These are phyloP conservation scores for Coptodon bakossiorum DNA, from an alignment of 2,113 vertebrate genomes.

Conservation along the genomic window DNA sequence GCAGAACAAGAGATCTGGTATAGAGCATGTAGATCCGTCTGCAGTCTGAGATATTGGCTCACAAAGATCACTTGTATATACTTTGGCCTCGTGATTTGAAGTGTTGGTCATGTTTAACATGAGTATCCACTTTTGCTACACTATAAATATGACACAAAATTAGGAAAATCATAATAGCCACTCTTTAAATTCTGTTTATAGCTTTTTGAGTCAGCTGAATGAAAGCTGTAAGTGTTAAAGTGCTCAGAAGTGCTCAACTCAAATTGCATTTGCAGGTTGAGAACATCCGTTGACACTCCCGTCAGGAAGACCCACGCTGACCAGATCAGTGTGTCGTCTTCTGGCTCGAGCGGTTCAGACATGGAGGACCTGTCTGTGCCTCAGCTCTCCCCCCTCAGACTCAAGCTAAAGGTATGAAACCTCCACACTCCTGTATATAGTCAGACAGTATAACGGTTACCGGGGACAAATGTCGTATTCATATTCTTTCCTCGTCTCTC, in stretches of 20 bases:
- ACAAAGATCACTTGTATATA: neutral
- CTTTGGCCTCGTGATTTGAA: neutral
- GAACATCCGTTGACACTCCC: constrained; percentile 51
- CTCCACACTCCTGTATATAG: neutral
- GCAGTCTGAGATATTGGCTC: neutral
- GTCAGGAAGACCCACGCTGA: constrained; percentile 58
- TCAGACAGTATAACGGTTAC: fast-evolving
- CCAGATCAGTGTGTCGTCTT: constrained; percentile 71
- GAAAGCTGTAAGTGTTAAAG: neutral
- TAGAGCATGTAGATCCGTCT: neutral
- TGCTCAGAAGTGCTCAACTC: neutral
- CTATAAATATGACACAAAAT: neutral
- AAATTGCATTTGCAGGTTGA: constrained; percentile 49
- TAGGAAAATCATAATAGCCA: neutral
- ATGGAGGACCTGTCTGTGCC: constrained; percentile 65
- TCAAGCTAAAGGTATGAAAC: constrained; percentile 56
- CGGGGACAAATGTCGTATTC: neutral
- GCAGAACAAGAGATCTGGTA: neutral
- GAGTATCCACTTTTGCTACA: neutral
- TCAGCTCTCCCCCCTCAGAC: constrained; percentile 39
- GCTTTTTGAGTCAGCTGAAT: neutral
- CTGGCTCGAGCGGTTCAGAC: constrained; percentile 71
- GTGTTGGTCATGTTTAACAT: neutral
- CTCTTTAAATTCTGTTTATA: fast-evolving
- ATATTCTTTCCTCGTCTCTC: neutral